Percentiles rank a stretch among this genome's conserved stretches.
These are phyloP conservation scores for Malurus alboscapulatus DNA, from an alignment of 2,113 vertebrate genomes.

Conservation along the genomic window DNA sequence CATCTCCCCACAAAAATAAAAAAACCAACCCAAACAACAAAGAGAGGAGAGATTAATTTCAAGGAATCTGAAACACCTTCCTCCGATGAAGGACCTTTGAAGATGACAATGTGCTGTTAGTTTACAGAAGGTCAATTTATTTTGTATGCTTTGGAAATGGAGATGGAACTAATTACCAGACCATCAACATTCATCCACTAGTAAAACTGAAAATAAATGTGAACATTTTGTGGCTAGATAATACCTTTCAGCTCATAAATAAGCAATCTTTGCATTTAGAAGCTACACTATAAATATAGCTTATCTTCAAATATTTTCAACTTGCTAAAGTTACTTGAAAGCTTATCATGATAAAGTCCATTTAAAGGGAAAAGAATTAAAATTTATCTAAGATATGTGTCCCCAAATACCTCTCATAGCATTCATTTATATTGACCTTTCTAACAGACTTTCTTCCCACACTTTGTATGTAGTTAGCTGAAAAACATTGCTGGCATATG, in stretches of 20 bases:
- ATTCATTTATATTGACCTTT: neutral
- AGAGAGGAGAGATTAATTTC: neutral
- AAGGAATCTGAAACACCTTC: neutral
- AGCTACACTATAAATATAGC: neutral
- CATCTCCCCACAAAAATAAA: neutral
- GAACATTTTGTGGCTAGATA: neutral
- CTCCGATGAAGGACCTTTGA: neutral
- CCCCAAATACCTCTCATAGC: constrained; percentile 2
- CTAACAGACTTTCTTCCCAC: neutral
- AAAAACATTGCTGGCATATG: neutral
- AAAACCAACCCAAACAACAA: rapidly evolving
- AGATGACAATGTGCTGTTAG: neutral
- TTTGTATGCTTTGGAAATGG: neutral
- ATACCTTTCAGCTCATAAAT: neutral
- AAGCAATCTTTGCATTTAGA: constrained; percentile 9
- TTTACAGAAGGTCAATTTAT: neutral
- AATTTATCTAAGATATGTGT: constrained; percentile 27
- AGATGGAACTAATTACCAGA: neutral
- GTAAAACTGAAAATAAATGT: constrained; percentile 1
- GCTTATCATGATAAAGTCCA: neutral
- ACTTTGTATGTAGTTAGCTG: neutral
- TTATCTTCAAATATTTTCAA: constrained; percentile 35
- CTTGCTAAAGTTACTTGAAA: constrained; percentile 14
- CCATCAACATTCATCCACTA: neutral
- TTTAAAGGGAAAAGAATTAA: constrained; percentile 44